phyloP scores from a whole-genome alignment of 2,888 invertebrate genomes.

The Apeira syringaria region DNA sequence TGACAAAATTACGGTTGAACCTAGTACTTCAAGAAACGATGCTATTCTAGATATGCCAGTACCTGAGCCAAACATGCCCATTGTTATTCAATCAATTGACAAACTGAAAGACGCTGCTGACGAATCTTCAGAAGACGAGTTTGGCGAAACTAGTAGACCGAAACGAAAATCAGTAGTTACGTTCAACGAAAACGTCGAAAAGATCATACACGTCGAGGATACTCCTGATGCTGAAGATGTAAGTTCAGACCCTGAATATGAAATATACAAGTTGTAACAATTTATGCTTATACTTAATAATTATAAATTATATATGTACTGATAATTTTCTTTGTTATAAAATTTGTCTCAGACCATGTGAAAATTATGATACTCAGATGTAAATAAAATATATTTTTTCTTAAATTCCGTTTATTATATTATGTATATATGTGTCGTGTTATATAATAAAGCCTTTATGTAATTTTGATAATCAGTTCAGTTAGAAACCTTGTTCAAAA shows the following conservation, averaged over 20 bases:
- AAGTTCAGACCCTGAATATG: slow-evolving; percentile 40
- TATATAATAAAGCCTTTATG: no score
- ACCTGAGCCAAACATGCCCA: slow-evolving; percentile 46
- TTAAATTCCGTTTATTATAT: no score
- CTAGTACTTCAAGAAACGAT: slow-evolving; percentile 37
- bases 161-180: slow-evolving; percentile 78
- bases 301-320: neutral
- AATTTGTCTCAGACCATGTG: neutral
- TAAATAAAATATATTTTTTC: neutral
- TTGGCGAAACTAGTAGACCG: slow-evolving; percentile 55
- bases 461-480: no score
- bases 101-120: slow-evolving; percentile 66
- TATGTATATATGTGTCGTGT: no score
- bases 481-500: no score
- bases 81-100: slow-evolving; percentile 71
- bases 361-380: slow-evolving; percentile 4
- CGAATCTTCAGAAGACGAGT: slow-evolving; percentile 68
- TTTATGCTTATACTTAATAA: neutral
- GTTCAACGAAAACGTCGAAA: slow-evolving; percentile 82
- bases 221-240: slow-evolving; percentile 39
- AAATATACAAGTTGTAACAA: slow-evolving; percentile 58
- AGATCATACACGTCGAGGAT: slow-evolving; percentile 76
- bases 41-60: slow-evolving; percentile 46
- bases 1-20: slow-evolving; percentile 40
- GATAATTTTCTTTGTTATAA: neutral